phyloP scores from a whole-genome alignment of 2,888 invertebrate genomes.

The Dioctria linearis region DNA sequence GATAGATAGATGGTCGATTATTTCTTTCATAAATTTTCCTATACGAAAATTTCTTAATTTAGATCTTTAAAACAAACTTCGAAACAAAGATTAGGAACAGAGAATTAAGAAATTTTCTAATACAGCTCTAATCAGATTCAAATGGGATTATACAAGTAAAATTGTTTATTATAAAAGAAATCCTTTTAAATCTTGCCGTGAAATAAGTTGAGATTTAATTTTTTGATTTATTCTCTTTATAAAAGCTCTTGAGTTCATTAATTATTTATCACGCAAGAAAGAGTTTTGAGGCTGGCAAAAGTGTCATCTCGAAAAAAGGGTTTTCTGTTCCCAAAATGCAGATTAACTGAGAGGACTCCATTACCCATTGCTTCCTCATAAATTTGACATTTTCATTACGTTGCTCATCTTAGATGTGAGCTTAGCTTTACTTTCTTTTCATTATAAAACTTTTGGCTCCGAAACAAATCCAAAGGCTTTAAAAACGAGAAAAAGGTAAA shows the following conservation, averaged over 20 bases:
- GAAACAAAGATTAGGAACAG: too few species aligned
- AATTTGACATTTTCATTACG: constrained; percentile 30
- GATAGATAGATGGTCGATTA: too few species aligned
- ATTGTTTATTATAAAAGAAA: too few species aligned
- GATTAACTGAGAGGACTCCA: constrained; percentile 10
- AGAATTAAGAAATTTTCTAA: too few species aligned
- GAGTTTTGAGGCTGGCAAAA: not conserved
- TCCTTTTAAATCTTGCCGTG: too few species aligned
- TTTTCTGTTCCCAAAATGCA: constrained; percentile 11
- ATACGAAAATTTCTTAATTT: too few species aligned
- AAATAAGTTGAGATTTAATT: too few species aligned
- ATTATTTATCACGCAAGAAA: not conserved
- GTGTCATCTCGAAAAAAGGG: not conserved
- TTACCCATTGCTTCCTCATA: constrained; percentile 23
- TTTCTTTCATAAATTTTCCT: too few species aligned
- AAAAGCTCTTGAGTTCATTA: constrained; percentile 18
- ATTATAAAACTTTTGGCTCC: constrained; percentile 17
- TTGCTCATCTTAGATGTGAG: not conserved
- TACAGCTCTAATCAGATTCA: too few species aligned
- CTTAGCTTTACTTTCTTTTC: not conserved
- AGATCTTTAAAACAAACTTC: too few species aligned
- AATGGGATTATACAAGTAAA: too few species aligned
- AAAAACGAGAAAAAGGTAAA: constrained; percentile 13
- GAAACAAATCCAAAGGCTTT: constrained; percentile 5
- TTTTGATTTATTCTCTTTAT: too few species aligned